These are phyloP conservation scores for Neodiprion fabricii DNA, from an alignment of 1,140 invertebrate genomes.

Conservation along the genomic window DNA sequence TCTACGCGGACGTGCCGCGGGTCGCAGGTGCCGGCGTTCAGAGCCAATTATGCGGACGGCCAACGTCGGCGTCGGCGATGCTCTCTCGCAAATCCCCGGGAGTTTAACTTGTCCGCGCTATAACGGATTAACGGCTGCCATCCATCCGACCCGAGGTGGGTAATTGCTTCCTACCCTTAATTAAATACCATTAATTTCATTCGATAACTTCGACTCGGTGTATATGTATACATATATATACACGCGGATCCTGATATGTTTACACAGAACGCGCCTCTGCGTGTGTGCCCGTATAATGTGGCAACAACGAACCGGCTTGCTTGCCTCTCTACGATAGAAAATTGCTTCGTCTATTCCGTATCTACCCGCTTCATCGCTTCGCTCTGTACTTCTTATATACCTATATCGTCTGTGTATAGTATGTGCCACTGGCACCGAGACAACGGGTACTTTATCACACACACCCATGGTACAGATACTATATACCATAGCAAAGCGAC, in stretches of 20 bases:
- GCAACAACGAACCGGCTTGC: too few relatives aligned
- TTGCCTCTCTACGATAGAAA: neutral
- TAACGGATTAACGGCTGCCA: constrained; percentile 6
- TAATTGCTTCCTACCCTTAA: constrained; percentile 7
- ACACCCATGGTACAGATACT: too few relatives aligned
- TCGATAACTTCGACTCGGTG: constrained; percentile 1
- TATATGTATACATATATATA: neutral
- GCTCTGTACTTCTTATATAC: neutral
- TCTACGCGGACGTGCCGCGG: neutral
- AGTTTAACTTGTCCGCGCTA: constrained; percentile 7
- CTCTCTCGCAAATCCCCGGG: constrained; percentile 1
- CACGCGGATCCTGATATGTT: neutral
- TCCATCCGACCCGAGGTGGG: neutral
- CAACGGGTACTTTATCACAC: too few relatives aligned
- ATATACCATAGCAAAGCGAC: neutral
- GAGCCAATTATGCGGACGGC: constrained; percentile 6
- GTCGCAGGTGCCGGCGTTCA: constrained; percentile 3
- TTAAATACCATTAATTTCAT: constrained; percentile 8
- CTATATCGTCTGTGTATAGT: too few relatives aligned
- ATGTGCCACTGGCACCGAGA: too few relatives aligned
- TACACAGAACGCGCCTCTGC: neutral
- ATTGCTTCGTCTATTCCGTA: neutral
- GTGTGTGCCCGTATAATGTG: too few relatives aligned
- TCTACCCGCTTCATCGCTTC: neutral
- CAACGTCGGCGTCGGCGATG: neutral